These are phyloP conservation scores for Corbicula japonica DNA, from an alignment of 2,888 invertebrate species.

Conservation along the genomic window DNA sequence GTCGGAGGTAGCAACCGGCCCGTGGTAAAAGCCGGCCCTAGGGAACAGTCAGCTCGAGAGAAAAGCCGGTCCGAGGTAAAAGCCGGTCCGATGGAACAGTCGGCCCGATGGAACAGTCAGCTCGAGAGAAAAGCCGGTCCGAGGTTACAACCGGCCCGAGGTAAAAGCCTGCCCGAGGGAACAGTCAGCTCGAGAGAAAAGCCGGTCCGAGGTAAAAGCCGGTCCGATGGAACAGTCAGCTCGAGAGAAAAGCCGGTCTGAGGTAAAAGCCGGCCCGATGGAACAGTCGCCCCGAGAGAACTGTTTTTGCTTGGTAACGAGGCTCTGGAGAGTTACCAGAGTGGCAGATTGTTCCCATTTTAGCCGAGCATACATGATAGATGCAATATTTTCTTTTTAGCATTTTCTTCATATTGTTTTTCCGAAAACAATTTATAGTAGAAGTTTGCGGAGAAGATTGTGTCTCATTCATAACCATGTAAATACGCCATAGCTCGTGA, in stretches of 20 bases:
- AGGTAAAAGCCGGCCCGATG: background rate
- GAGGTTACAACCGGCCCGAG: background rate
- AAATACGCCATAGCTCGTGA: too few species aligned
- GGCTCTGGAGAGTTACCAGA: too few species aligned
- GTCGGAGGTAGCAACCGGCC: background rate
- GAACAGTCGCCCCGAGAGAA: background rate
- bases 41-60: background rate
- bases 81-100: background rate
- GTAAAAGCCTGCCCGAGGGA: background rate
- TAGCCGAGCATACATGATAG: too few species aligned
- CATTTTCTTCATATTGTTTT: too few species aligned
- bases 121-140: background rate
- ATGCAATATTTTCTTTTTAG: too few species aligned
- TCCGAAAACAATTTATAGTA: too few species aligned
- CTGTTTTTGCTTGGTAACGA: too few species aligned
- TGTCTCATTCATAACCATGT: too few species aligned
- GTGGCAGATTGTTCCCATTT: too few species aligned
- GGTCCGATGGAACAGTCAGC: background rate
- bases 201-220: background rate
- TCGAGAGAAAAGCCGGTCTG: background rate
- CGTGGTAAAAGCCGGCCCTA: background rate
- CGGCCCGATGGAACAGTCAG: background rate
- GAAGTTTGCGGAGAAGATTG: too few species aligned
- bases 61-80: background rate
- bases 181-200: background rate